phyloP scores from a whole-genome alignment of 2,888 invertebrate genomes.

The Molorchus minor region DNA sequence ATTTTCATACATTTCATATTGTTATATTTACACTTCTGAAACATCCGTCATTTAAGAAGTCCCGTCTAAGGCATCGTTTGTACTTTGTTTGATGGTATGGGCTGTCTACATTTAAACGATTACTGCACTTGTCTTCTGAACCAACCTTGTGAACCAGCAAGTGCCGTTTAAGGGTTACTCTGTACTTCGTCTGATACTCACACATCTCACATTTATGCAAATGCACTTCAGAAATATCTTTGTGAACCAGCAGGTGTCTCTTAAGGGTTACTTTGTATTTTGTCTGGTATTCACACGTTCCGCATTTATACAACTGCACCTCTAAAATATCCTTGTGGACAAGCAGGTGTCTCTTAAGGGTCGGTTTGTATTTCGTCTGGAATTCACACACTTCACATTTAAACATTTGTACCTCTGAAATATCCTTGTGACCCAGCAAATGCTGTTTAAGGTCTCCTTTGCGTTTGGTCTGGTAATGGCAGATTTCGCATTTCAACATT shows the following conservation, averaged over 20 bases:
- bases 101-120: no score
- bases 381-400: no score
- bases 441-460: background rate
- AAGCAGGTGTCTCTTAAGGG: no score
- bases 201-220: background rate
- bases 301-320: background rate
- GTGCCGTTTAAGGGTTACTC: background rate
- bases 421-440: background rate
- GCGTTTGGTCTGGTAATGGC: background rate
- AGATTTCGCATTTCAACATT: background rate
- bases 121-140: no score
- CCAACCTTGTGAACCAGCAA: background rate
- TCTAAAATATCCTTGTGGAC: constrained; percentile 2
- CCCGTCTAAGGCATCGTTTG: no score
- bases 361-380: no score
- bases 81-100: no score
- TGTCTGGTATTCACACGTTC: background rate
- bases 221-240: background rate
- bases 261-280: background rate
- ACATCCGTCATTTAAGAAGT: no score
- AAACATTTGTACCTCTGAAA: no score
- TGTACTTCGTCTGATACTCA: background rate
- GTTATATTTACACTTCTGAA: no score
- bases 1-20: no score
- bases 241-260: background rate